These are phyloP conservation scores for Ennomos erosarius DNA, from an alignment of 2,888 invertebrate genomes.

Conservation along the genomic window DNA sequence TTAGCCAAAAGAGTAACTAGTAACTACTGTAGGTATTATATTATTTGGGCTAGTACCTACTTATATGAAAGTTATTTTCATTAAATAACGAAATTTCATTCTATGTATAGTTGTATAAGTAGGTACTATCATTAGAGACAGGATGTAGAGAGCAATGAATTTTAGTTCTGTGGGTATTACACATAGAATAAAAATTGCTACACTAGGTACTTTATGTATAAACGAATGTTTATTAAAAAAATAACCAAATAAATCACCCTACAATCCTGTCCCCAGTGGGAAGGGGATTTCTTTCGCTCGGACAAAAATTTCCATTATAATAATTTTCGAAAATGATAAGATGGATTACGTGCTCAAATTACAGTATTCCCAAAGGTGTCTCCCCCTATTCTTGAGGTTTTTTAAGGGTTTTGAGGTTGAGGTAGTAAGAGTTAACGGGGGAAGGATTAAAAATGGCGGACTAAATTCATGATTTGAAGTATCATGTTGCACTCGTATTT, in stretches of 20 bases:
- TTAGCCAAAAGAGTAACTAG: too few relatives aligned
- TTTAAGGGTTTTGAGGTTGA: slow-evolving; percentile 15
- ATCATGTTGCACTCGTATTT: not conserved
- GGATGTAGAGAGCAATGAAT: too few relatives aligned
- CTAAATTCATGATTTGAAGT: not conserved
- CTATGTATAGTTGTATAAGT: too few relatives aligned
- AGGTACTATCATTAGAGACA: too few relatives aligned
- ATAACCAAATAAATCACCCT: slow-evolving; percentile 43
- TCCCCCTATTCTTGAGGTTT: slow-evolving; percentile 51
- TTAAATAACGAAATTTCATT: too few relatives aligned
- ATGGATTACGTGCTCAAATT: slow-evolving; percentile 81
- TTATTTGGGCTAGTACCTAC: too few relatives aligned
- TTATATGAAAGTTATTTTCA: too few relatives aligned
- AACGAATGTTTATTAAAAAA: too few relatives aligned
- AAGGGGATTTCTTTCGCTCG: slow-evolving; percentile 64
- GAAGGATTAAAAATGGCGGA: slow-evolving; percentile 19
- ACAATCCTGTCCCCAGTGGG: slow-evolving; percentile 56
- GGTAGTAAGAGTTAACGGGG: slow-evolving; percentile 12
- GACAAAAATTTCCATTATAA: slow-evolving; percentile 77
- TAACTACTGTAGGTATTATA: too few relatives aligned
- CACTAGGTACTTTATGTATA: too few relatives aligned
- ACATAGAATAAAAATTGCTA: too few relatives aligned
- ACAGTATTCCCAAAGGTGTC: slow-evolving; percentile 66
- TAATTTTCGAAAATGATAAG: slow-evolving; percentile 74
- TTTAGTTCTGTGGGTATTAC: too few relatives aligned